Base-by-base conservation (phyloP, 2,797 vertebrate species). In the Peromyscus melanophrys region DNA sequence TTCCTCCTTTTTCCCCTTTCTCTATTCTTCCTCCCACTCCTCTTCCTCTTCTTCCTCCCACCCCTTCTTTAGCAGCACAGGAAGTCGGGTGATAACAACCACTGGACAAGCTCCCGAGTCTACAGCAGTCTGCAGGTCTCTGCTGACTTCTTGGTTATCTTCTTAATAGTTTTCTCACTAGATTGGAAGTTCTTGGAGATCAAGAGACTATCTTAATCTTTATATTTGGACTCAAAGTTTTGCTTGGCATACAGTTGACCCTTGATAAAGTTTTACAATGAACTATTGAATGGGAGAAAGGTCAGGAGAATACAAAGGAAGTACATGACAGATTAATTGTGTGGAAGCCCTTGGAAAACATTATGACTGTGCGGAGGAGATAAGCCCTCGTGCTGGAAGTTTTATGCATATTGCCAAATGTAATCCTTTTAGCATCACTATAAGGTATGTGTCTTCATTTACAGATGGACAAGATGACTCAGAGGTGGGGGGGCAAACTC, bases 141-240 rank as follows among this genome's bases (percentile, higher is more conserved):
- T 25, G 0, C 67, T 81, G 57, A 65, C 80, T 80, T 88, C 65
- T 77, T 23, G 71, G 37, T 7, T 92, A 25, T 75, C 57, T 96
- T 88, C 17, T 89, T 17, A 27, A 2, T 84, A 27, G 12, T 73
- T 81, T 13, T 88, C 92, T 71, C 69, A 37, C 19, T 40, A 69
- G 55, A 75, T 65, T 92, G 67, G 85, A 92, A 63, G 8, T 90
- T 78, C 57, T 27, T n/a, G 57, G 77, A 65, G 89, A 19, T 85
- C 49, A 83, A 52, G 43, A 84, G 55, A 11, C 55, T 73, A 80
- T 55, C 57, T 92, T 89, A 69, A 40, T 67, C 57, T 85, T 78
- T 25, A 11, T 90, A 71, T 21, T 89, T 93, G 43, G 80, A 27
- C 21, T 82, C 17, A 86, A 59, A 77, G 65, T 46, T 43, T 43